Base-by-base conservation (phyloP, 2,797 vertebrate species). In the Enteromius treurensis region DNA sequence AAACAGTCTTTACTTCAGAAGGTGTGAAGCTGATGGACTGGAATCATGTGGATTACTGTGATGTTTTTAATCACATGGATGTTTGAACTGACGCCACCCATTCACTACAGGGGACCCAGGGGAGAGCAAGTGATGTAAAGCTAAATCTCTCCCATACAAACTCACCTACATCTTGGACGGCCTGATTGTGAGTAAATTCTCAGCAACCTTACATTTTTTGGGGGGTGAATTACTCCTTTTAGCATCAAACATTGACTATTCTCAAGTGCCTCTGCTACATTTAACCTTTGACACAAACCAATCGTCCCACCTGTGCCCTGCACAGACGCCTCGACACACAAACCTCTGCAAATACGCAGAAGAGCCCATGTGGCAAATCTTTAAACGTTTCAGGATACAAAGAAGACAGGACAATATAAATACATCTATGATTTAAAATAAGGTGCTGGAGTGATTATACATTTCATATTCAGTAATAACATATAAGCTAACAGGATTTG, bases 361-460 rank as follows among this genome's bases (percentile, higher is more conserved):
- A 23, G 29, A 58, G 83, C 68, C 58, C 74, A 76, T 82, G 84
- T 49, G 84, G 90, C 86, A 51, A 79, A 86, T 90, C 89, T 85
- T 90, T 85, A 92, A 88, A 3, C 87, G 84, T n/a, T 73, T 80
- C 80, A 65, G 82, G 74, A 81, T 74, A 92, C 90, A 79, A 88
- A 86, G 85, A 87, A 79, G 60, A 80, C 64, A 77, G 80, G 70
- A 81, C 90, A 90, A 86, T 88, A 92, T 92, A 91, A 94, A 92
- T 90, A 92, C 91, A 89, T 91, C 88, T 91, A 88, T 73, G 90
- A 90, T 91, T 92, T 92, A 91, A 92, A 92, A 90, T 94, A 94
- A 94, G 92, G 93, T 94, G 94, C 94, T 90, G 90, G 91, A 88
- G 90, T 82, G 90, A 93, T 92, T 93, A 93, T 91, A 93, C 93